Conservation (phyloP, 1,140 invertebrate species). For the Trichogramma pretiosum region DNA sequence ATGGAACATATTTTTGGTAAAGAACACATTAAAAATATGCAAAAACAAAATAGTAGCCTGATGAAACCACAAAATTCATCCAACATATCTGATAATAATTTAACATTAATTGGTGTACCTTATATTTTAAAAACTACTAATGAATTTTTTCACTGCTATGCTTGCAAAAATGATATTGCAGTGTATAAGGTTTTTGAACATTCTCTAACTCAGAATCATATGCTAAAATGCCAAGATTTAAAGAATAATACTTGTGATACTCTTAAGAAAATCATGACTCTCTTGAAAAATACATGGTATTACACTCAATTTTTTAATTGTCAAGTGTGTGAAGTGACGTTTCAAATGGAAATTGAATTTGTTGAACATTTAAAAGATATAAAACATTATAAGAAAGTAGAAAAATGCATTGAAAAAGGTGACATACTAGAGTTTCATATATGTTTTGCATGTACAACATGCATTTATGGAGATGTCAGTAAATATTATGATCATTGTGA, state of each 20-base stretch:
- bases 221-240: neutral
- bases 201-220: neutral
- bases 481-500: conserved; percentile 20
- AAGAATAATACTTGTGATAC: neutral
- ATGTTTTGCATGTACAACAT: conserved; percentile 23
- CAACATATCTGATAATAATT: conserved; percentile 15
- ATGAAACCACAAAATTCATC: neutral
- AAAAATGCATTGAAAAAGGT: neutral
- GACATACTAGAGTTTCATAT: conserved; percentile 18
- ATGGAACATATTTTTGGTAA: conserved; percentile 11
- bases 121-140: conserved; percentile 8
- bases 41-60: neutral
- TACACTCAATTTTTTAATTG: conserved; percentile 23
- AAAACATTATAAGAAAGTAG: conserved; percentile 6
- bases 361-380: conserved; percentile 16
- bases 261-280: conserved; percentile 3
- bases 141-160: neutral
- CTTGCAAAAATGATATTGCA: conserved; percentile 1
- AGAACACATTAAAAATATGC: conserved; percentile 11
- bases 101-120: conserved; percentile 10
- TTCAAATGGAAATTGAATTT: conserved; percentile 19
- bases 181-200: conserved; percentile 4
- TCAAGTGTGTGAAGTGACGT: conserved; percentile 11
- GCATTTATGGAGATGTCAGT: conserved; percentile 20
- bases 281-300: conserved; percentile 16